Base-by-base conservation (phyloP, 1,140 invertebrate genomes). In the Latrodectus geometricus region DNA sequence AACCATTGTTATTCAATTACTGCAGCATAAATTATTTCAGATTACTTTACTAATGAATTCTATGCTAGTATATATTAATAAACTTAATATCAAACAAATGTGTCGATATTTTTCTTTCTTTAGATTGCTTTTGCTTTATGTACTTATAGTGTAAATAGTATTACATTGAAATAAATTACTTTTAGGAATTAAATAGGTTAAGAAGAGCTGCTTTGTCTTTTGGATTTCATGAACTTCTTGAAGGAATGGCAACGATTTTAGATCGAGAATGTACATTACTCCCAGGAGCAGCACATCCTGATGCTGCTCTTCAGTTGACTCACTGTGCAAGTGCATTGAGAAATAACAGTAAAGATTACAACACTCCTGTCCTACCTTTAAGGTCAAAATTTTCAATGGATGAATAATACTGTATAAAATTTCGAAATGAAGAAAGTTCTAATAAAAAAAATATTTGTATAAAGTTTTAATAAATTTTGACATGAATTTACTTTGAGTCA, bases 191-290 rank as follows among this genome's bases (percentile, higher is more conserved):
- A 11, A 99, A 98, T 90, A 93, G 97, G 79, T 93, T 99, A 14
- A 92, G 97, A 72, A 93, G 95, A 88, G 97, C 97, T 48, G 97
- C 97, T 0, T 93, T 98, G 20, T 95, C 96, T 0, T 94, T 98
- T 88, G 97, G 97, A 9, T 98, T 98, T 89, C 89, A 90, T 75
- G 92, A 92, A 83, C 89, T 93, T 2, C 89, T 93, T 14, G 92
- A 93, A 77, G 91, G 91, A 9, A 90, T 93, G 89, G 92, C 92
- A 8, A 89, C 90, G 68, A 95, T 98, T 87, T 93, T 99, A 82
- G 97, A 99, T 89, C 93, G 97, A 75, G 98, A 99, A 91, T 96
- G 96, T 89, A 94, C 94, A 0, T 91, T 96, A 68, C 92, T 98
- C 81, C 94, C 96, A 0, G 93, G 93, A 12, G 93, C 93, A 86